Evolutionary conservation across 1,140 invertebrate species (phyloP), one percentile per base, ranked within the genome.

Genomic region (Eurosta solidaginis): DNA sequence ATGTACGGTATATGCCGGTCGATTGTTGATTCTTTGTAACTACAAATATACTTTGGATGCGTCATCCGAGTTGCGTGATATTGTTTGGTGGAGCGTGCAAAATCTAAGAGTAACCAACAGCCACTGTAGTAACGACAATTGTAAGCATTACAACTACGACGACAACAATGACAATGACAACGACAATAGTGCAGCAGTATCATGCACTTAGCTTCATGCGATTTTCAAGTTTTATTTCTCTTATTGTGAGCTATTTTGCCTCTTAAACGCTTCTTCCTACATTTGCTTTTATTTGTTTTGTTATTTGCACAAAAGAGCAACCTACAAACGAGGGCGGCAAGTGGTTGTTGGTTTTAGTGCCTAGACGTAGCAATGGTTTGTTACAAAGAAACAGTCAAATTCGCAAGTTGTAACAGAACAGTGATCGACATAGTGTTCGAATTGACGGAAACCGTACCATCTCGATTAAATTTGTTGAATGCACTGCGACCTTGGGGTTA

Each of bases 251-350:
- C n/a, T n/a, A n/a, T n/a, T n/a, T 47, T 47, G 45, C 45, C 45
- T 59, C 33, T 59, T 59, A 33, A n/a, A 10, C 33, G 25, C 14
- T 25, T 33, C 54, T 59, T 29, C 22, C n/a, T n/a, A n/a, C 33
- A 33, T 59, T 59, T 36, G n/a, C 12, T 33, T 59, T 33, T 59
- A 59, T 68, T 40, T 40, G 59, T 68, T 42, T n/a, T 68, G 59
- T 36, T 68, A 12, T 68, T 68, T 68, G 17, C 33, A 68, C 59
- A 68, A 68, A 68, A 68, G 59, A 68, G 59, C 59, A 68, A 20
- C 36, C 5, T n/a, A 68, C 59, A 68, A 68, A 68, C 36, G 59
- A 68, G 59, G 59, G 59, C 59, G 59, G 27, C 59, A 68, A 68
- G 59, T 68, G 59, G 59, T 68, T 33, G 59, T n/a, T 68, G 36